phyloP scores from a whole-genome alignment of 2,888 invertebrate genomes.

The Lapara coniferarum region DNA sequence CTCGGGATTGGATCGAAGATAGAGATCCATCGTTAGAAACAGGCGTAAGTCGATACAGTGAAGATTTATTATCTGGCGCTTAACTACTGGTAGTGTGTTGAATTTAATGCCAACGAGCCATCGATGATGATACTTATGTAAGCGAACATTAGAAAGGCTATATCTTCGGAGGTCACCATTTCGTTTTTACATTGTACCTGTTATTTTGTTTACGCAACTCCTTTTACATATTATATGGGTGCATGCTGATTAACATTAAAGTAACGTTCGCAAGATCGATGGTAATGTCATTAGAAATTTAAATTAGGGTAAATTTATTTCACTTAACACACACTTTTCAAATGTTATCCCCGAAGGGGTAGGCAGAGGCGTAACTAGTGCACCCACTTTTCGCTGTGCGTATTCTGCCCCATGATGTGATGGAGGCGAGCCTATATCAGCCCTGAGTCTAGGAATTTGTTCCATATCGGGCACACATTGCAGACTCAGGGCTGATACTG shows the following conservation, averaged over 20 bases:
- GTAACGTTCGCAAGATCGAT: constrained; percentile 1
- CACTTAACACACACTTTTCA: too few relatives aligned
- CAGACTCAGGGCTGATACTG: too few relatives aligned
- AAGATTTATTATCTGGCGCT: constrained; percentile 2
- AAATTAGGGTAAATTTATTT: neutral
- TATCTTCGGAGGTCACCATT: constrained; percentile 29
- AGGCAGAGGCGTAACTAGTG: too few relatives aligned
- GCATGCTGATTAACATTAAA: constrained; percentile 12
- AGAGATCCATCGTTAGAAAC: neutral
- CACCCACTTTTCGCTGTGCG: too few relatives aligned
- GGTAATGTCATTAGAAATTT: neutral
- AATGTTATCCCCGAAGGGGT: too few relatives aligned
- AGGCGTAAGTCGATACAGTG: neutral
- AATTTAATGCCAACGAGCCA: constrained; percentile 18
- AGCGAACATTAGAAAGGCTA: constrained; percentile 55
- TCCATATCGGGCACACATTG: too few relatives aligned
- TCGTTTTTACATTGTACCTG: constrained; percentile 24
- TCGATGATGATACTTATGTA: constrained; percentile 48
- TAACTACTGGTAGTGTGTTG: neutral
- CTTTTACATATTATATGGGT: constrained; percentile 7
- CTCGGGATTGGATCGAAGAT: too few relatives aligned
- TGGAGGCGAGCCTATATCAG: too few relatives aligned
- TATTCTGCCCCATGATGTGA: too few relatives aligned
- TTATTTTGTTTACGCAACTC: constrained; percentile 28
- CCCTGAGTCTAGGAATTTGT: too few relatives aligned